Conservation (phyloP, 1,140 invertebrate genomes). For the Drosophila pachea region DNA sequence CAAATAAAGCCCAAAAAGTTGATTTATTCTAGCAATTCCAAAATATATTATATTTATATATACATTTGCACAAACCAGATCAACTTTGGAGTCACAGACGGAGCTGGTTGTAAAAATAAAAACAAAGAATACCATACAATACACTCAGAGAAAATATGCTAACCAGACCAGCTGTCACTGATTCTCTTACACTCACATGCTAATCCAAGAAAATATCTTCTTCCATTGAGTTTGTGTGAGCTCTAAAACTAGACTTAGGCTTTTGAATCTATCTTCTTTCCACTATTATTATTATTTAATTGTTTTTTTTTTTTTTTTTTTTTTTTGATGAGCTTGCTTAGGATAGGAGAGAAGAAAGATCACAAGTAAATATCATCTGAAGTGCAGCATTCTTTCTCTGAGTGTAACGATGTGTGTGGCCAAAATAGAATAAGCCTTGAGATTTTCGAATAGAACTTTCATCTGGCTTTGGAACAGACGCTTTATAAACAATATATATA, state of each 20-base stretch:
- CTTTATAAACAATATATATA: conserved; percentile 1
- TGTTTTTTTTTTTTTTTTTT: too few relatives aligned
- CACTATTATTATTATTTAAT: too few relatives aligned
- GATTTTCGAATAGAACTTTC: conserved; percentile 4
- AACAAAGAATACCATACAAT: background rate
- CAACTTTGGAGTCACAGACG: conserved; percentile 1
- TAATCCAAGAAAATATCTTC: background rate
- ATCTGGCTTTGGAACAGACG: conserved; percentile 11
- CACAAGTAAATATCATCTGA: background rate
- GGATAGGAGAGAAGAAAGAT: background rate
- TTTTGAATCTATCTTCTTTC: too few relatives aligned
- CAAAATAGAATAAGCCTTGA: conserved; percentile 32
- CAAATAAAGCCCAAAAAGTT: conserved; percentile 2
- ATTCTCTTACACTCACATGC: background rate
- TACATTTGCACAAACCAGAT: conserved; percentile 33
- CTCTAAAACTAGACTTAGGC: background rate
- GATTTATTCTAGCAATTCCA: conserved; percentile 19
- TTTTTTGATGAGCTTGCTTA: too few relatives aligned
- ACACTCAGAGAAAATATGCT: conserved; percentile 1
- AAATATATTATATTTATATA: conserved; percentile 6
- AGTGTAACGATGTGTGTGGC: conserved; percentile 19
- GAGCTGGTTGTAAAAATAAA: conserved; percentile 4
- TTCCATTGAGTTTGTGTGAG: background rate
- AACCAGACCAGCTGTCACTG: background rate
- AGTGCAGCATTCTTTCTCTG: conserved; percentile 3